Evolutionary conservation across 2,113 vertebrate species (phyloP).

Genomic region (Onychostruthus taczanowskii): DNA sequence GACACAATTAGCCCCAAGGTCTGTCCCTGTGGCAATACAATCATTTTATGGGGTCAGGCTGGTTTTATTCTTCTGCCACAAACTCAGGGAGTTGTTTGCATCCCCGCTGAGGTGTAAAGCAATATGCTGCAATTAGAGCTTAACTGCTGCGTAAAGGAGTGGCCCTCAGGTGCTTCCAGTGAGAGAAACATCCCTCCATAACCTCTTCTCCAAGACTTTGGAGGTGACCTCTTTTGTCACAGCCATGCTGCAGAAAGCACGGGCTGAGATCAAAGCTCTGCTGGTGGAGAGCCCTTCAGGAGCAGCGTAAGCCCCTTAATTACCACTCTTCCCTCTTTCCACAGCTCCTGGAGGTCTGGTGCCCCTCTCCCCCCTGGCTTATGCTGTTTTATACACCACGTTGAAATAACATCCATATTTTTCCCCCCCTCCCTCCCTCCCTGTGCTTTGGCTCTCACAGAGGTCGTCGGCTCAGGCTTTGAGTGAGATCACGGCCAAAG

Average conservation of each 20-base stretch:
- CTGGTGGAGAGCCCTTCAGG: constrained; percentile 45
- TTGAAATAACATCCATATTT: constrained; percentile 31
- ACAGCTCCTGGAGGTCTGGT: neutral
- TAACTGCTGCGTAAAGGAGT: neutral
- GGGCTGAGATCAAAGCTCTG: constrained; percentile 54
- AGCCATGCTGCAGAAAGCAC: neutral
- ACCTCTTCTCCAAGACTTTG: neutral
- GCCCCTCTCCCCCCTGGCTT: neutral
- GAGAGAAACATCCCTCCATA: neutral
- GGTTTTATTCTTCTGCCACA: neutral
- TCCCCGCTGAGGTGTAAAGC: constrained; percentile 5
- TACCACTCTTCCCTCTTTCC: neutral
- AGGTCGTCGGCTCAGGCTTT: constrained; percentile 81
- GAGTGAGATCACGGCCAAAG: constrained; percentile 84
- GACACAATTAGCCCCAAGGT: neutral
- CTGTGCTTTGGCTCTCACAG: constrained; percentile 72
- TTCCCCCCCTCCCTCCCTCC: neutral
- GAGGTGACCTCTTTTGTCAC: constrained; percentile 11
- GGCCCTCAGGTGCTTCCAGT: neutral
- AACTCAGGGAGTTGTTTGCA: neutral
- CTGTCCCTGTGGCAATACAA: neutral
- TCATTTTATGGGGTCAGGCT: neutral
- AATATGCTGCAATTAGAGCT: neutral
- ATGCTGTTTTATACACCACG: neutral
- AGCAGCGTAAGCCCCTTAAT: neutral